Conservation (phyloP, 1,140 invertebrate genomes). For the Formica exsecta region DNA sequence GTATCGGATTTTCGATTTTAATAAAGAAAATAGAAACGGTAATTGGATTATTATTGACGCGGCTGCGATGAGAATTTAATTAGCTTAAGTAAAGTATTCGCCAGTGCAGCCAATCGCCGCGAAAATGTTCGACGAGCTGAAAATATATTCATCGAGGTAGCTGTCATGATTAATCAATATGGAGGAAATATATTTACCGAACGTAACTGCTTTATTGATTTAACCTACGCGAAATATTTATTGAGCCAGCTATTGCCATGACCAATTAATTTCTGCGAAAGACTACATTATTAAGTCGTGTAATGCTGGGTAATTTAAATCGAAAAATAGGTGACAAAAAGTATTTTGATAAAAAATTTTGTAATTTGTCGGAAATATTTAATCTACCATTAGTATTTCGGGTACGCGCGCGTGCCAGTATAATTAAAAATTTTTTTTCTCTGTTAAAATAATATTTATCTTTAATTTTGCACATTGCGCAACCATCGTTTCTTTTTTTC, state of each 20-base stretch:
- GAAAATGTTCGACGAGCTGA: conserved; percentile 43
- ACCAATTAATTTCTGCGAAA: conserved; percentile 36
- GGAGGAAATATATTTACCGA: conserved; percentile 52
- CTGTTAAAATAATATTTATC: conserved; percentile 5
- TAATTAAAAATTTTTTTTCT: not conserved
- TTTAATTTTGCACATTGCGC: not conserved
- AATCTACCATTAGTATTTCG: not conserved
- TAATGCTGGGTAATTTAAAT: conserved; percentile 16
- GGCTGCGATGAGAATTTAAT: conserved; percentile 59
- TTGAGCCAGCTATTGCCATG: conserved; percentile 14
- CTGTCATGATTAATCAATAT: conserved; percentile 59
- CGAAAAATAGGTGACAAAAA: conserved; percentile 2
- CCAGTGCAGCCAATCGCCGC: conserved; percentile 38
- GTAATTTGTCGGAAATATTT: conserved; percentile 31
- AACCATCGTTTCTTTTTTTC: not conserved
- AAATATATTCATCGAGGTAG: conserved; percentile 38
- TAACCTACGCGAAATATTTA: conserved; percentile 50
- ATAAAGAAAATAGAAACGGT: conserved; percentile 59
- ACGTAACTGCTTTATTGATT: conserved; percentile 44
- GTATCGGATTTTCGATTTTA: conserved; percentile 58
- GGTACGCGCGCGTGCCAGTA: not conserved
- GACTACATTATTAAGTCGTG: not conserved
- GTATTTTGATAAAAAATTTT: not conserved
- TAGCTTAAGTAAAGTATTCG: conserved; percentile 64
- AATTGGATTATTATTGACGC: conserved; percentile 62